Percentiles rank a stretch among this genome's conserved stretches.
Evolutionary conservation across 1,140 invertebrate genomes (phyloP).

Genomic region (Teleogryllus occipitalis): DNA sequence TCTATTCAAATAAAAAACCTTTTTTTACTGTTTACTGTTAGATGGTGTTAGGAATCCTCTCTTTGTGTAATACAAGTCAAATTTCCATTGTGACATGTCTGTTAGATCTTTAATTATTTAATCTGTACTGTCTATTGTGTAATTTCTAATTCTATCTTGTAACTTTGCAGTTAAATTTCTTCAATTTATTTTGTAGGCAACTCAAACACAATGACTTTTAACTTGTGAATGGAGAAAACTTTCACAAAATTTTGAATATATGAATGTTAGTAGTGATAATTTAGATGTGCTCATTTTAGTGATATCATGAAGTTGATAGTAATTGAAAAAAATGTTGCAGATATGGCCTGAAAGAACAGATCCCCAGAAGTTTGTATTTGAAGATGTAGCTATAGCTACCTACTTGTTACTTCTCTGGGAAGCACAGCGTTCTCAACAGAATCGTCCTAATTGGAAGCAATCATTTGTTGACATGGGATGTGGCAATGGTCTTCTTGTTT

Average conservation of each 20-base stretch:
- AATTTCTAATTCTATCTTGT: neutral
- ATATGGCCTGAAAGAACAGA: conserved; percentile 88
- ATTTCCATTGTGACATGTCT: too few species aligned
- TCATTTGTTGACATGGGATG: conserved; percentile 91
- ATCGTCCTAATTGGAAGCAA: conserved; percentile 37
- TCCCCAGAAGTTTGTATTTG: conserved; percentile 90
- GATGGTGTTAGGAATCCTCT: too few species aligned
- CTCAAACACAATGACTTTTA: neutral
- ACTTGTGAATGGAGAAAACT: neutral
- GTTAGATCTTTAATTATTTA: too few species aligned
- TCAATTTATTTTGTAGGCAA: neutral
- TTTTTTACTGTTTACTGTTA: too few species aligned
- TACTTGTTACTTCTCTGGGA: conserved; percentile 81
- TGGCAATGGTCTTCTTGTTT: conserved; percentile 91
- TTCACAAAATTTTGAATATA: neutral
- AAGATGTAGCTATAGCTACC: conserved; percentile 90
- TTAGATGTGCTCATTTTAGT: neutral
- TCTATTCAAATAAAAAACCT: too few species aligned
- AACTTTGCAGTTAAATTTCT: neutral
- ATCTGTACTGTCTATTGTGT: too few species aligned
- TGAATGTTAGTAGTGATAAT: neutral
- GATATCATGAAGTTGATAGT: too few species aligned
- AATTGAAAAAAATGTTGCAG: conserved; percentile 36
- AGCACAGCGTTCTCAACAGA: conserved; percentile 31
- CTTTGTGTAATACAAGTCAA: too few species aligned